Percentiles rank a stretch among this genome's conserved stretches.
These are phyloP conservation scores for Bombus impatiens DNA, from an alignment of 1,140 invertebrate genomes.

Conservation along the genomic window DNA sequence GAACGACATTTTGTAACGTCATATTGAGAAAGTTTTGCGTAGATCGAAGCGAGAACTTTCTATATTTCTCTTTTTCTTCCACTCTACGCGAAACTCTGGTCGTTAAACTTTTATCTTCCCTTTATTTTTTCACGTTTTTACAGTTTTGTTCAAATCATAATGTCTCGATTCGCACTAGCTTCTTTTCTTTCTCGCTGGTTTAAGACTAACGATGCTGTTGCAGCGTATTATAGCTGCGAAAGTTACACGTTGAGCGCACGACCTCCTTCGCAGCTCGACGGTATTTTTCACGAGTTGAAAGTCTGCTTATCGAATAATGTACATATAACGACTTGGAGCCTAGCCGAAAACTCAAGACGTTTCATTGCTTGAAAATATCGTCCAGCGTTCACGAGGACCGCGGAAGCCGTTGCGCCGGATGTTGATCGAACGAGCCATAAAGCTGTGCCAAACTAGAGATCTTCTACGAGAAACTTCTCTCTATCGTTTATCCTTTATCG, in stretches of 20 bases:
- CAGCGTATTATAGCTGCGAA: not conserved
- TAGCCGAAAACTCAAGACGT: constrained; percentile 43
- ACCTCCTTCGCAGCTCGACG: not conserved
- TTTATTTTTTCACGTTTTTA: constrained; percentile 18
- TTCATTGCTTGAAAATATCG: constrained; percentile 38
- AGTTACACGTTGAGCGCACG: constrained; percentile 6
- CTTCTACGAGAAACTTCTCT: not conserved
- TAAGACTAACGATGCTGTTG: constrained; percentile 12
- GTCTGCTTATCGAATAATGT: constrained; percentile 32
- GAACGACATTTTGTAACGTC: not conserved
- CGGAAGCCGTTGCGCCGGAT: constrained; percentile 22
- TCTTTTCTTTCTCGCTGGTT: not conserved
- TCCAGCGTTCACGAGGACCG: not conserved
- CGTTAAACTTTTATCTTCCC: constrained; percentile 17
- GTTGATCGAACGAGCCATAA: constrained; percentile 24
- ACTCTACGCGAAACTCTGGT: not conserved
- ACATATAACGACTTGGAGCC: constrained; percentile 47
- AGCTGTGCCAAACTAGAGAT: constrained; percentile 11
- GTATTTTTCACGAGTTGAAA: not conserved
- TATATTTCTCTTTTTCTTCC: constrained; percentile 52
- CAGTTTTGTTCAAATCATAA: not conserved
- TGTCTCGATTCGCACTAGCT: constrained; percentile 15
- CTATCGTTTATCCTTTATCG: not conserved
- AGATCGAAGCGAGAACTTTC: constrained; percentile 52
- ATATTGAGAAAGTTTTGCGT: constrained; percentile 57